Base-by-base conservation (phyloP, 2,113 vertebrate species). In the Hymenochirus boettgeri region DNA sequence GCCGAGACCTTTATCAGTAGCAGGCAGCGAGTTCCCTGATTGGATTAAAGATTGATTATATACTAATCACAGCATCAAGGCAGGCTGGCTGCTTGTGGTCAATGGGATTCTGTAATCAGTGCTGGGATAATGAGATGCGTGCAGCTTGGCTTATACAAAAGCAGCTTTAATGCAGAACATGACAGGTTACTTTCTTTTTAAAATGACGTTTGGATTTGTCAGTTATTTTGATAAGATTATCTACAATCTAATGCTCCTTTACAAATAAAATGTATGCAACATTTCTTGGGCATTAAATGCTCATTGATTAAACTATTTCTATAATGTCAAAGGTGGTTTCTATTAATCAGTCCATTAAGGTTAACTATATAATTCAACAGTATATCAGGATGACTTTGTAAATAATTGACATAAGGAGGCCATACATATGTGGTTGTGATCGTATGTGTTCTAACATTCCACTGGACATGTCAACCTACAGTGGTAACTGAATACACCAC, bases 11-110 rank as follows among this genome's bases (percentile, higher is more conserved):
- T 83, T 84, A 86, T 89, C 89, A 82, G 74, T 87, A 78, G 76
- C 75, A 82, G 74, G 47, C 83, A 85, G 82, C 54, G 74, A 75
- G 75, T 70, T 76, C 85, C 83, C 82, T 88, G 90, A 91, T 89
- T 89, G 88, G 91, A 87, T 89, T 84, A 87, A 71, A 86, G 83
- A 89, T 82, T 90, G 87, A 89, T 90, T 87, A 81, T 78, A 75
- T 77, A 71, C 79, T 75, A 87, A 89, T 89, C 85, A 86, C 62
- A 75, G 57, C 55, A 77, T 72, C 72, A 74, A 84, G 81, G 82
- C 84, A 75, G 79, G 80, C 77, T 74, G 74, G 76, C 79, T 79
- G 72, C 81, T 84, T 82, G 81, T 74, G 83, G 86, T 88, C 88
- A 89, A 83, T 84, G 79, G 79, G 77, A 86, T 82, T 85, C 83